A percentile compares a stretch with the other conserved stretches of the same genome.
Evolutionary conservation across 1,140 invertebrate species (phyloP).

Genomic region (Pseudoatta argentina): DNA sequence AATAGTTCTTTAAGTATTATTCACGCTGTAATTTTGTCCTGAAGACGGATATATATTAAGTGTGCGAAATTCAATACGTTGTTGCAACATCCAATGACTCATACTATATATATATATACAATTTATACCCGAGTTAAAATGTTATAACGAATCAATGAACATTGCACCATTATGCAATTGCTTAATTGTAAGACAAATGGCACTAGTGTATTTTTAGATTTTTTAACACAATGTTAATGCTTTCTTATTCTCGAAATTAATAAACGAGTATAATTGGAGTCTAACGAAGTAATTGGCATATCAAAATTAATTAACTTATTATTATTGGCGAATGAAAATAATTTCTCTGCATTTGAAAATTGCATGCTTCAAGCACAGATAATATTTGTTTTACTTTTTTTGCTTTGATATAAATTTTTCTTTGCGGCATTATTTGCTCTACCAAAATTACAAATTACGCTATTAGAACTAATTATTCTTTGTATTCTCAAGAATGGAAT

Average conservation of each 20-base stretch:
- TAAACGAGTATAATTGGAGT: conserved; percentile 1
- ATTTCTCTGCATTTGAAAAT: background rate
- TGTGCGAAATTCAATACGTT: background rate
- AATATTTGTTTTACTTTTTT: background rate
- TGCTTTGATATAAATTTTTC: background rate
- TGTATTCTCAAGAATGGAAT: too few relatives aligned
- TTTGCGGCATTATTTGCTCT: background rate
- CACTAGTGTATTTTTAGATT: background rate
- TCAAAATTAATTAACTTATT: conserved; percentile 29
- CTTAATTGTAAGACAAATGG: conserved; percentile 22
- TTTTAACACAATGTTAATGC: background rate
- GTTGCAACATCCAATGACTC: background rate
- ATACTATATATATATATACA: background rate
- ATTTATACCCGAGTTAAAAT: conserved; percentile 2
- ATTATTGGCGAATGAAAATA: conserved; percentile 5
- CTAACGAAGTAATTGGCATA: background rate
- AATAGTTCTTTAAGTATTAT: background rate
- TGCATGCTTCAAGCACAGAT: background rate
- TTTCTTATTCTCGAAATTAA: conserved; percentile 18
- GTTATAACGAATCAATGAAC: background rate
- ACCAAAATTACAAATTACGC: background rate
- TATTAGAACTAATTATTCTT: background rate
- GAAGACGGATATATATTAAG: background rate
- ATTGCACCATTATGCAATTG: conserved; percentile 1
- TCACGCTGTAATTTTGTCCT: background rate